Conservation (phyloP, 2,888 invertebrate species). For the Tridacna gigas region DNA sequence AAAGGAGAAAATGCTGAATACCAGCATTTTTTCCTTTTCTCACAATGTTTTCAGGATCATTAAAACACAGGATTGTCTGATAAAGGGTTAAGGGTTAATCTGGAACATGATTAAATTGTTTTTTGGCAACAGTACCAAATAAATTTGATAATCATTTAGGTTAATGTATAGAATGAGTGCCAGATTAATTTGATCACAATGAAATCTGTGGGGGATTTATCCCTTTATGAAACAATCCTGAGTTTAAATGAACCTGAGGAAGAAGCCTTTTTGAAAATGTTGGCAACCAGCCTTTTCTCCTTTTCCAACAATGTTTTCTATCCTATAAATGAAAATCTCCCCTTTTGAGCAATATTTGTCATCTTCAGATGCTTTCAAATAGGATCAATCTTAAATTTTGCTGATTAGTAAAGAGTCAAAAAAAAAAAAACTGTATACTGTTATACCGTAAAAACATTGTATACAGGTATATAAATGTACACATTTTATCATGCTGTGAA, state of each 20-base stretch:
- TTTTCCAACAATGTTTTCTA: not conserved
- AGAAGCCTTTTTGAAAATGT: too few species aligned
- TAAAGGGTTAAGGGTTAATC: not conserved
- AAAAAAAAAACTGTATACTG: too few species aligned
- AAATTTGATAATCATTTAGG: conserved; percentile 14
- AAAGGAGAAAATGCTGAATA: conserved; percentile 2
- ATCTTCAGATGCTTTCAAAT: too few species aligned
- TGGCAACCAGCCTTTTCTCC: not conserved
- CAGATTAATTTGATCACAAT: conserved; percentile 23
- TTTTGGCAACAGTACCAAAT: conserved; percentile 18
- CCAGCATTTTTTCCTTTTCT: not conserved
- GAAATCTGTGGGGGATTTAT: conserved; percentile 12
- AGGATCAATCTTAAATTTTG: not conserved
- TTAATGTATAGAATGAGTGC: conserved; percentile 6
- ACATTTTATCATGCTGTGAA: too few species aligned
- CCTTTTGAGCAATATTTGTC: too few species aligned
- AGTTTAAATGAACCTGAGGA: too few species aligned
- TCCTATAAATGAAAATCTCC: too few species aligned
- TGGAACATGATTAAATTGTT: conserved; percentile 9
- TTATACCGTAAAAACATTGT: too few species aligned
- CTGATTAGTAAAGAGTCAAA: not conserved
- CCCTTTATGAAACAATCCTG: too few species aligned
- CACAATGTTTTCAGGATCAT: conserved; percentile 5
- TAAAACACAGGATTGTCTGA: too few species aligned
- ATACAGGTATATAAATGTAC: too few species aligned